phyloP scores from a whole-genome alignment of 2,797 vertebrate genomes.

The Spinus pinus region DNA sequence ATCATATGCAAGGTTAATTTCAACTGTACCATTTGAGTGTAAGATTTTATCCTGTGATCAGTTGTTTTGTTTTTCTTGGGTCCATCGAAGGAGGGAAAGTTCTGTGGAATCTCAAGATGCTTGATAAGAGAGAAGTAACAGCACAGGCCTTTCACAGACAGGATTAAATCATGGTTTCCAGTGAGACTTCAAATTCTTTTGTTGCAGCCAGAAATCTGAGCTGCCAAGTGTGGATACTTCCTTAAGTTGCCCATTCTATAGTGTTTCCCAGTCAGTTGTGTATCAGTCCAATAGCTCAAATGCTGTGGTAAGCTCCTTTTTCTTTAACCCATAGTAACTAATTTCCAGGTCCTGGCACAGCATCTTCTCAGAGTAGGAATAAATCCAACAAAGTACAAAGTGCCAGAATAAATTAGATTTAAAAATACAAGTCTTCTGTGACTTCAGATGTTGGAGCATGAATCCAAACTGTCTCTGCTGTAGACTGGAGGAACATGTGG shows the following conservation, averaged over 20 bases:
- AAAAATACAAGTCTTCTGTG: conserved; percentile 35
- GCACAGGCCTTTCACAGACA: conserved; percentile 24
- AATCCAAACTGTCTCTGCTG: conserved; percentile 35
- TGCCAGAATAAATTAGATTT: conserved; percentile 60
- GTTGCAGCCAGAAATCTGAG: conserved; percentile 5
- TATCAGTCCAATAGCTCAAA: neutral
- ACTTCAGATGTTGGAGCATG: conserved; percentile 29
- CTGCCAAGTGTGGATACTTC: conserved; percentile 32
- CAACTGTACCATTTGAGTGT: neutral
- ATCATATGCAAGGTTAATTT: neutral
- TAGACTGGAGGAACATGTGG: conserved; percentile 37
- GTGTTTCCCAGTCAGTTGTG: neutral
- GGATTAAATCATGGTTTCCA: conserved; percentile 70
- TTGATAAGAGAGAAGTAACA: conserved; percentile 68
- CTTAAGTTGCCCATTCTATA: conserved; percentile 1
- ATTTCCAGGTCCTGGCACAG: conserved; percentile 27
- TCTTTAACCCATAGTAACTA: neutral
- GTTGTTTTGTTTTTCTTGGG: conserved; percentile 64
- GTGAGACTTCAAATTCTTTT: conserved; percentile 29
- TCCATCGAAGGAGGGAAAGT: conserved; percentile 17
- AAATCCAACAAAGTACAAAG: conserved; percentile 23
- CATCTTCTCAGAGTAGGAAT: conserved; percentile 35
- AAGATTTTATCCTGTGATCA: conserved; percentile 41
- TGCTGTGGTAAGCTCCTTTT: neutral
- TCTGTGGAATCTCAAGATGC: conserved; percentile 55